Conservation (phyloP, 2,888 invertebrate genomes). For the Nebria salina region DNA sequence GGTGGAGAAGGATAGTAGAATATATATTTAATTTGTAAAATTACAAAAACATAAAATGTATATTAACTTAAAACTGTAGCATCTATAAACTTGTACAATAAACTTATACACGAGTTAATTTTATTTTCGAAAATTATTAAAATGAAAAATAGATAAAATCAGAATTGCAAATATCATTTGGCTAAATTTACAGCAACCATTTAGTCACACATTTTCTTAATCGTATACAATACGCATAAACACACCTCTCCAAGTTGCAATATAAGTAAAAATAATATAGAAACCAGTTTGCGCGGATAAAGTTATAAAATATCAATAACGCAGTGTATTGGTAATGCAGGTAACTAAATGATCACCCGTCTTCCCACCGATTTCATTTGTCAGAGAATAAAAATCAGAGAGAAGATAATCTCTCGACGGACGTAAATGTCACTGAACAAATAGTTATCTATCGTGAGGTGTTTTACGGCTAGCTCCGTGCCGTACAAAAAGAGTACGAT, state of each 20-base stretch:
- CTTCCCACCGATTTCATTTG: constrained; percentile 1
- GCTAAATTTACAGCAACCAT: background rate
- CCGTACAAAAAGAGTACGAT: background rate
- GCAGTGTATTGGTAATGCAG: background rate
- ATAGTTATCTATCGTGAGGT: constrained; percentile 41
- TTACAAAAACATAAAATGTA: background rate
- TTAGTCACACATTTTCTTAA: background rate
- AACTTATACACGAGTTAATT: background rate
- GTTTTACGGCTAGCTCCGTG: constrained; percentile 35
- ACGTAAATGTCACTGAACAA: constrained; percentile 44
- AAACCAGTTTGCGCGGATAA: constrained; percentile 18
- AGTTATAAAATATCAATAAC: constrained; percentile 25
- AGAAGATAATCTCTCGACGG: constrained; percentile 32
- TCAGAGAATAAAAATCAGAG: background rate
- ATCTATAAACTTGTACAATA: background rate
- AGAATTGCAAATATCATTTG: background rate
- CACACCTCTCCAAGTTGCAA: background rate
- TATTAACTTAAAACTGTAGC: background rate
- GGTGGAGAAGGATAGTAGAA: no score
- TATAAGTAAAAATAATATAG: background rate
- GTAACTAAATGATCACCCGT: background rate
- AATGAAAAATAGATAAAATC: background rate
- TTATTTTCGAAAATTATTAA: background rate
- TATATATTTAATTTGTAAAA: no score
- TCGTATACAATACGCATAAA: background rate